Conservation (phyloP, 2,797 vertebrate genomes). For the Semaprochilodus insignis region DNA sequence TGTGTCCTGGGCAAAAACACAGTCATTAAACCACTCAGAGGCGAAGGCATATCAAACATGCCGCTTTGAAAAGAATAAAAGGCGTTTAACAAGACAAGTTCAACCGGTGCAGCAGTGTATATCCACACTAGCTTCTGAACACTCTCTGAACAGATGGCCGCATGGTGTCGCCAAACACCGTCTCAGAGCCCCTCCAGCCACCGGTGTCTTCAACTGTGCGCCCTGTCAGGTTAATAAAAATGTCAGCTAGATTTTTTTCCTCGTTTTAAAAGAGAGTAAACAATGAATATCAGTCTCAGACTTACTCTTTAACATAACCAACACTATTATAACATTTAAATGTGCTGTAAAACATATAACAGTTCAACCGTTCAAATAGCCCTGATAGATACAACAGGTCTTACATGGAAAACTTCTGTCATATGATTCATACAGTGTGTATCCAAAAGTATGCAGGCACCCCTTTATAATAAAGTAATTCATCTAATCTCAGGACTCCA, state of each 20-base stretch:
- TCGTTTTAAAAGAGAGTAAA: conserved; percentile 24
- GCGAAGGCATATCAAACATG: conserved; percentile 39
- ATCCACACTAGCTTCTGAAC: conserved; percentile 52
- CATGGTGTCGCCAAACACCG: conserved; percentile 72
- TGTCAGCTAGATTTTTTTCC: conserved; percentile 55
- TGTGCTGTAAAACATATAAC: too few relatives aligned
- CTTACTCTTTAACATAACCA: background rate
- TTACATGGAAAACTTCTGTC: too few relatives aligned
- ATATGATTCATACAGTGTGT: background rate
- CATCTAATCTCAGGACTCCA: background rate
- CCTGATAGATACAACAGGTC: too few relatives aligned
- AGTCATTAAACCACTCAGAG: too few relatives aligned
- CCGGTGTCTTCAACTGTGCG: conserved; percentile 43
- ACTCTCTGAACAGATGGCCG: conserved; percentile 49
- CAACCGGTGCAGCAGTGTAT: conserved; percentile 60
- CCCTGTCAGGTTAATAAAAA: conserved; percentile 59
- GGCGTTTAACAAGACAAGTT: conserved; percentile 32
- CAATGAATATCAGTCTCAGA: background rate
- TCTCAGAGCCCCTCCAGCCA: conserved; percentile 26
- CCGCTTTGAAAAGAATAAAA: background rate
- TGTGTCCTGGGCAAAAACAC: background rate
- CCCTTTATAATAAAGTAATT: background rate
- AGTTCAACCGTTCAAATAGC: too few relatives aligned
- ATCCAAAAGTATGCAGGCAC: background rate
- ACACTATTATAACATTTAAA: too few relatives aligned